Base-by-base conservation (phyloP, 1,140 invertebrate species). In the Tetranychus cinnabarinus region DNA sequence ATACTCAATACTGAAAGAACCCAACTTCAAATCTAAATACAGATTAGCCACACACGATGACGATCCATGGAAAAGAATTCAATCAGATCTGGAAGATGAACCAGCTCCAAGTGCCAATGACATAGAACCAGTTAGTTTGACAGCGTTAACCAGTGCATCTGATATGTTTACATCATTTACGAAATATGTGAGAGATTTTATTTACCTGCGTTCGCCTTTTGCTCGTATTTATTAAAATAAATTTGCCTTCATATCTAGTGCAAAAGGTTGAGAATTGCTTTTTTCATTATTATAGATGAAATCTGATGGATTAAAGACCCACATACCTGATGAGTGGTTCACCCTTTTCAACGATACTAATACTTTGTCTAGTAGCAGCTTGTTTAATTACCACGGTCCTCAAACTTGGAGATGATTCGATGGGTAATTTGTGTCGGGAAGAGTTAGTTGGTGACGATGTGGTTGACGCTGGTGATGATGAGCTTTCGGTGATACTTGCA, bases 31-130 rank as follows among this genome's bases (percentile, higher is more conserved):
- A 1, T 15, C 15, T 1, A 34, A 36, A 5, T 62, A 52, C 23
- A 54, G 66, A 31, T 54, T 68, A 33, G 67, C 67, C 0, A 66
- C 62, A 6, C 15, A 62, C 4, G 63, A 64, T 4, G 67, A 68
- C 46, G 60, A 61, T 60, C 67, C 67, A 15, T 66, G 54, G 54
- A 8, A 58, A n/a, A 15, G 63, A 33, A 48, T 64, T 33, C 23
- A 2, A 31, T 0, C 12, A 31, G 23, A 31, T 8, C 13, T 33
- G 8, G 15, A 50, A 36, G 37, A 56, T 1, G 4, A 36, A n/a
- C 6, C 35, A 12, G 7, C 54, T 4, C 50, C 60, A 45, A 34
- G 12, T 8, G 35, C 33, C 12, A 33, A 1, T 3, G 36, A 12
- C 13, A 56, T 50, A 2, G 55, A 35, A 54, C 62, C 60, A 34